phyloP scores from a whole-genome alignment of 23 tunicate genomes.

The Ciona savignyi region DNA sequence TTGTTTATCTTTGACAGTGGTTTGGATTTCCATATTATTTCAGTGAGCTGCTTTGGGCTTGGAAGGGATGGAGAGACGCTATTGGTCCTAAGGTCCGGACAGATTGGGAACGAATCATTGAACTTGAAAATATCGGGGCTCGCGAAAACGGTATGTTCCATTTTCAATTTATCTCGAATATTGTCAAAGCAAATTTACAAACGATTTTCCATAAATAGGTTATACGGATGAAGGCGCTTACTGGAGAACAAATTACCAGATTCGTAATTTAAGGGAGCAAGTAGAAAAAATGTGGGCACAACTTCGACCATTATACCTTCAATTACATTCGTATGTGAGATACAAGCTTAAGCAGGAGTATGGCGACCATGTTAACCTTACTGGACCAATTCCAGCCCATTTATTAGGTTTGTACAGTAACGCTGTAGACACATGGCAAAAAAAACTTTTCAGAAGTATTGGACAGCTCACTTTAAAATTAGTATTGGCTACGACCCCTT shows the following conservation, averaged over 20 bases:
- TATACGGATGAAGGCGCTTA: constrained; percentile 55
- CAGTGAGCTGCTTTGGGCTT: constrained; percentile 71
- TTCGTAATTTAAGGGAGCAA: constrained; percentile 9
- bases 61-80: constrained; percentile 91
- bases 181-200: background rate
- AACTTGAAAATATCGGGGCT: constrained; percentile 61
- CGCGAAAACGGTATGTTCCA: constrained; percentile 44
- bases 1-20: too few relatives aligned
- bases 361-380: constrained; percentile 35
- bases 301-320: constrained; percentile 47
- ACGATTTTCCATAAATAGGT: constrained; percentile 28
- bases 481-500: too few relatives aligned
- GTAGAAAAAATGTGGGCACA: constrained; percentile 49
- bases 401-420: constrained; percentile 62
- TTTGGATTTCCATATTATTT: too few relatives aligned
- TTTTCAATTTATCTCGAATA: background rate
- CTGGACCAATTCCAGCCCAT: constrained; percentile 79
- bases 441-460: too few relatives aligned
- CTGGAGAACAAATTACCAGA: constrained; percentile 52
- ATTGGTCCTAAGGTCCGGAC: constrained; percentile 74
- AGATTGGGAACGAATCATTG: constrained; percentile 28
- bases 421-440: too few relatives aligned
- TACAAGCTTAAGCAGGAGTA: constrained; percentile 46
- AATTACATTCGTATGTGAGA: constrained; percentile 79
- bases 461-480: too few relatives aligned